Evolutionary conservation across 2,113 vertebrate genomes (phyloP).

Genomic region (Ardeotis arabs): DNA sequence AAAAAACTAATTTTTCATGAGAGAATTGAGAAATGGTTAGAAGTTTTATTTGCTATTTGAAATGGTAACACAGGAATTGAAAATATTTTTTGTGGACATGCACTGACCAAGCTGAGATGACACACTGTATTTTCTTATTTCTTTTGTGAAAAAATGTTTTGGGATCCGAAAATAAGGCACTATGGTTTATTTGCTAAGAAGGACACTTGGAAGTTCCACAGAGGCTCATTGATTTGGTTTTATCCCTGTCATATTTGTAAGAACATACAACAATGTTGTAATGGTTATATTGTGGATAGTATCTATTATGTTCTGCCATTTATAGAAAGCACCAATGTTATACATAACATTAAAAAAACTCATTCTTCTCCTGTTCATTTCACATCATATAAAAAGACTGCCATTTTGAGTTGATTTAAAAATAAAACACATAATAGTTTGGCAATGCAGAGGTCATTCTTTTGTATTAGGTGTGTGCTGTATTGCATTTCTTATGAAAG

Average conservation of each 20-base stretch:
- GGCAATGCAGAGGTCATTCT: background rate
- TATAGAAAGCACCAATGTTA: background rate
- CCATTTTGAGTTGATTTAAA: background rate
- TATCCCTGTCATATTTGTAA: background rate
- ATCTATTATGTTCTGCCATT: background rate
- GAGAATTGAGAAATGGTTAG: background rate
- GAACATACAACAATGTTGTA: background rate
- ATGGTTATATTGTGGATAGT: background rate
- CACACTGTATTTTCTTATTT: background rate
- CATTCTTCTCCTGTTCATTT: background rate
- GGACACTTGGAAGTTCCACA: background rate
- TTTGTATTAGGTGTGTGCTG: background rate
- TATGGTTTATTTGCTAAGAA: background rate
- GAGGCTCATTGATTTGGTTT: background rate
- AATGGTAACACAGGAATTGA: background rate
- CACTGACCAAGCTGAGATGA: background rate
- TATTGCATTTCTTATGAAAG: background rate
- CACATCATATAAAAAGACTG: background rate
- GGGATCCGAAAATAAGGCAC: background rate
- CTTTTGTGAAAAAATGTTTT: background rate
- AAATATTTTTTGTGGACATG: background rate
- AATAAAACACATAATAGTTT: background rate
- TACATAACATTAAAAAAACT: background rate
- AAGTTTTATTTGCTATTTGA: background rate
- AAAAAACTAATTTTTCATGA: background rate